phyloP scores from a whole-genome alignment of 2,113 vertebrate genomes.

The Prietella phreatophila region DNA sequence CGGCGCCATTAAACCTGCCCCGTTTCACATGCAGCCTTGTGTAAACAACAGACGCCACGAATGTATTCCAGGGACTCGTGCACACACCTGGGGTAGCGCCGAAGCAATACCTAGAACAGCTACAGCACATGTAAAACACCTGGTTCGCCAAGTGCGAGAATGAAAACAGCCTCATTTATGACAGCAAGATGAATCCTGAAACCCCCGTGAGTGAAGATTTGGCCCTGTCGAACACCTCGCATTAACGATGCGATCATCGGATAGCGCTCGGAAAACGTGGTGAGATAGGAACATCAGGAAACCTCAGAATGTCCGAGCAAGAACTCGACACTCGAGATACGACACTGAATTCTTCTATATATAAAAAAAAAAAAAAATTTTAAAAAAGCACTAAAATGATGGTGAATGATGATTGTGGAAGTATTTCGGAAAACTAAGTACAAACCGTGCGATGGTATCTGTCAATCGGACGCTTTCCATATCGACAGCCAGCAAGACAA shows the following conservation, averaged over 20 bases:
- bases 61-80: background rate
- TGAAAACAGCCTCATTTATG: background rate
- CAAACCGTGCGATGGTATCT: background rate
- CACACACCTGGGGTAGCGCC: background rate
- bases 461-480: background rate
- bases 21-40: background rate
- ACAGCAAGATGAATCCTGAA: background rate
- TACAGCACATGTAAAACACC: slow-evolving; percentile 1
- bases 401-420: background rate
- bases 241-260: background rate
- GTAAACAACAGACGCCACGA: background rate
- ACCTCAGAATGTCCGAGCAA: background rate
- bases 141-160: background rate
- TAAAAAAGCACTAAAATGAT: background rate
- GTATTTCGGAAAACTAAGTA: background rate
- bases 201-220: background rate
- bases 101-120: background rate
- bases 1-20: background rate
- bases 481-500: background rate
- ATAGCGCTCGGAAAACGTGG: background rate
- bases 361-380: too few species aligned
- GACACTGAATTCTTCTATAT: background rate
- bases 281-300: background rate
- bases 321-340: background rate
- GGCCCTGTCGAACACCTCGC: background rate